Percentiles rank a stretch among this genome's conserved stretches.
These are phyloP conservation scores for Cassiopea andromeda DNA, from an alignment of 30 jellyfish, hydroid and myxozoan species.

Conservation along the genomic window DNA sequence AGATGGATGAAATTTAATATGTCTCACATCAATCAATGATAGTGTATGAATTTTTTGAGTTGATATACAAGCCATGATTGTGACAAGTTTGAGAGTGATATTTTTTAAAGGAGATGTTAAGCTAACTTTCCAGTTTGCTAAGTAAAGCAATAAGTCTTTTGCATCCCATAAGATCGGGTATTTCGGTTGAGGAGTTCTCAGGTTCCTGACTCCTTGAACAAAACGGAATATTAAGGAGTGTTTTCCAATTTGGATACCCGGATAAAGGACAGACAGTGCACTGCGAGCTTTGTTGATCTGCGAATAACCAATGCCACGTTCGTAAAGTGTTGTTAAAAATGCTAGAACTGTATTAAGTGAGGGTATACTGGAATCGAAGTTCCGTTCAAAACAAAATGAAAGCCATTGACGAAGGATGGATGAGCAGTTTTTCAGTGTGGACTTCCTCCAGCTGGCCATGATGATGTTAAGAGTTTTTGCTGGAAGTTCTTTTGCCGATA, in stretches of 20 bases:
- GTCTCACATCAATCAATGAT: neutral
- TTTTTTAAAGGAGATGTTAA: neutral
- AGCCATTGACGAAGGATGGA: slow-evolving; percentile 35
- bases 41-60: slow-evolving; percentile 4
- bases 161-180: slow-evolving; percentile 45
- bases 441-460: slow-evolving; percentile 19
- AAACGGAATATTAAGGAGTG: slow-evolving; percentile 15
- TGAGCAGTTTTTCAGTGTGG: slow-evolving; percentile 3
- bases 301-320: slow-evolving; percentile 41
- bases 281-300: slow-evolving; percentile 36
- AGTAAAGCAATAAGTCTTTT: neutral
- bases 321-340: slow-evolving; percentile 11
- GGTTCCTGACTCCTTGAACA: slow-evolving; percentile 25
- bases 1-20: neutral
- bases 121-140: slow-evolving; percentile 11
- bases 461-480: slow-evolving; percentile 10
- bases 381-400: slow-evolving; percentile 22
- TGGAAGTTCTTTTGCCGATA: neutral
- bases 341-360: slow-evolving; percentile 21
- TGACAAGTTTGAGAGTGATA: slow-evolving; percentile 3
- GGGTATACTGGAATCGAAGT: slow-evolving; percentile 9
- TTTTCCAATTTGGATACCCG: slow-evolving; percentile 8
- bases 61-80: slow-evolving; percentile 1
- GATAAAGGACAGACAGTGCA: slow-evolving; percentile 40
- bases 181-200: slow-evolving; percentile 4